Conservation (phyloP, 2,113 vertebrate genomes). For the Collichthys lucidus region DNA sequence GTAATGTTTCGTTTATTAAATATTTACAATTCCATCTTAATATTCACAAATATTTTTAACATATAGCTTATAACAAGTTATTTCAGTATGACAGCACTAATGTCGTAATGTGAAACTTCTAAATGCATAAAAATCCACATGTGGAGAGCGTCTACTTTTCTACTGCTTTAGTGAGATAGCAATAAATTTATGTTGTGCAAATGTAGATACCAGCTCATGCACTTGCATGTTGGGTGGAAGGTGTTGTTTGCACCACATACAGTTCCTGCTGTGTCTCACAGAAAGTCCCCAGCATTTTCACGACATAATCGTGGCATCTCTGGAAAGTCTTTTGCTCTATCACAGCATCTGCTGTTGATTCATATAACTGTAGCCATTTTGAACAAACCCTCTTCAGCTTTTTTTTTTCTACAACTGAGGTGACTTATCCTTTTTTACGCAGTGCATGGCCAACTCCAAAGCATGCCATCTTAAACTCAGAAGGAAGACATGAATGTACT, state of each 20-base stretch:
- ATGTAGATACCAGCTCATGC: constrained; percentile 11
- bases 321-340: constrained; percentile 35
- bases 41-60: constrained; percentile 17
- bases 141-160: background rate
- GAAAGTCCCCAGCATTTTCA: constrained; percentile 66
- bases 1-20: constrained; percentile 42
- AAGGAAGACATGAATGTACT: background rate
- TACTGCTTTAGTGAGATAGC: constrained; percentile 38
- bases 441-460: background rate
- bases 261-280: constrained; percentile 47
- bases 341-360: background rate
- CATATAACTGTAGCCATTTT: background rate
- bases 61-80: constrained; percentile 59
- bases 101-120: constrained; percentile 13
- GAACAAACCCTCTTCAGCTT: background rate
- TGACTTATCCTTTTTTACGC: background rate
- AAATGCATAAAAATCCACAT: constrained; percentile 18
- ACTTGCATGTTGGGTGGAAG: constrained; percentile 24
- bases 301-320: background rate
- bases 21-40: constrained; percentile 31
- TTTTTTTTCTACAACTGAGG: background rate
- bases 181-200: constrained; percentile 11
- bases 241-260: constrained; percentile 32
- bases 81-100: constrained; percentile 20
- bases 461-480: constrained; percentile 1